Evolutionary conservation across 2,888 invertebrate genomes (phyloP).

Genomic region (Temnothorax unifasciatus): DNA sequence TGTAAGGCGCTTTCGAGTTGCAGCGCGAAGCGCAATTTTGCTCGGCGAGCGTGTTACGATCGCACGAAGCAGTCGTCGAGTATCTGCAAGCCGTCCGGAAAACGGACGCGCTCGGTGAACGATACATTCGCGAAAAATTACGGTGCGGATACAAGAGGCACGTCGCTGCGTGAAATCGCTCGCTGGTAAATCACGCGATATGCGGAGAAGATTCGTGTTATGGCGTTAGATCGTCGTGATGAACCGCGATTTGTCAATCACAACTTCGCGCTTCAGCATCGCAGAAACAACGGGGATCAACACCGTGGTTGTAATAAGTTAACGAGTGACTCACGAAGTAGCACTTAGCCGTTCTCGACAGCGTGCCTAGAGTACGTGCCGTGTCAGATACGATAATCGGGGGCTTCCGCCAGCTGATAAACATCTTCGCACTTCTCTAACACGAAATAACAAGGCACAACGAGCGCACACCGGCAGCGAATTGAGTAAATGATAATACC

Average conservation of each 20-base stretch:
- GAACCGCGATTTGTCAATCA: slow-evolving; percentile 51
- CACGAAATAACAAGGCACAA: slow-evolving; percentile 54
- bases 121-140: slow-evolving; percentile 1
- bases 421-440: slow-evolving; percentile 58
- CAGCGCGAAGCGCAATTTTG: background rate
- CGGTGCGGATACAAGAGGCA: background rate
- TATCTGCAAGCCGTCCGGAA: background rate
- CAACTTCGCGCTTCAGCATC: slow-evolving; percentile 25
- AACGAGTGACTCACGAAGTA: slow-evolving; percentile 58
- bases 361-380: slow-evolving; percentile 8
- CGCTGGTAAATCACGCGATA: slow-evolving; percentile 19
- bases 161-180: background rate
- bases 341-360: slow-evolving; percentile 40
- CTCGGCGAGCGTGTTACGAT: slow-evolving; percentile 10
- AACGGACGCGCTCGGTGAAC: background rate
- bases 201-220: background rate
- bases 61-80: slow-evolving; percentile 1
- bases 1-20: background rate
- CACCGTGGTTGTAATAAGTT: slow-evolving; percentile 49
- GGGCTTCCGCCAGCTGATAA: slow-evolving; percentile 68
- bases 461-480: slow-evolving; percentile 43
- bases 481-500: slow-evolving; percentile 45
- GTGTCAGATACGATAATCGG: slow-evolving; percentile 67
- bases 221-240: background rate
- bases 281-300: slow-evolving; percentile 50